Percentiles rank a stretch among this genome's conserved stretches.
phyloP scores from a whole-genome alignment of 2,888 invertebrate species.

The Allygus modestus region DNA sequence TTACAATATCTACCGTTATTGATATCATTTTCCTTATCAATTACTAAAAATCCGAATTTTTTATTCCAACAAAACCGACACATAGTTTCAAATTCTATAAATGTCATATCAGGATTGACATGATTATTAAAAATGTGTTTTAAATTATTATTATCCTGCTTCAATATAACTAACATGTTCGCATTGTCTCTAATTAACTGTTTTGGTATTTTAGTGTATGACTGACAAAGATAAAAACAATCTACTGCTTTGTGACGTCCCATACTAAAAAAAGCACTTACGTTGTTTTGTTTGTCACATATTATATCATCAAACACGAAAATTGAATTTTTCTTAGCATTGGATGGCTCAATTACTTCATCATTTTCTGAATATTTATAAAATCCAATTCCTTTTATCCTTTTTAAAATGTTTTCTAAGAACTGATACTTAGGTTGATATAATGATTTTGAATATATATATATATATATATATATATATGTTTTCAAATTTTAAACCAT shows the following conservation, averaged over 20 bases:
- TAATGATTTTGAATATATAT: conserved; percentile 1
- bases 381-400: neutral
- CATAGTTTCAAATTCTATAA: neutral
- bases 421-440: neutral
- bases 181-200: neutral
- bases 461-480: no score
- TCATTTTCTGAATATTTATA: neutral
- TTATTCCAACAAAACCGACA: neutral
- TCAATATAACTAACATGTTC: neutral
- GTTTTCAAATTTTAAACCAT: neutral
- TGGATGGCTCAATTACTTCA: neutral
- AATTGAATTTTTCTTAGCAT: neutral
- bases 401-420: neutral
- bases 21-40: neutral
- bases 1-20: neutral
- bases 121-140: neutral
- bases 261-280: conserved; percentile 1
- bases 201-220: neutral
- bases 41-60: neutral
- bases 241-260: neutral
- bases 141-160: neutral
- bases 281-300: neutral
- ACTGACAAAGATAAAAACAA: conserved; percentile 9
- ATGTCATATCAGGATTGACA: conserved; percentile 6
- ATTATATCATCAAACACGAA: conserved; percentile 1